Evolutionary conservation across 2,888 invertebrate species (phyloP), one percentile per base, ranked within the genome.

Genomic region (Cerastoderma edule): DNA sequence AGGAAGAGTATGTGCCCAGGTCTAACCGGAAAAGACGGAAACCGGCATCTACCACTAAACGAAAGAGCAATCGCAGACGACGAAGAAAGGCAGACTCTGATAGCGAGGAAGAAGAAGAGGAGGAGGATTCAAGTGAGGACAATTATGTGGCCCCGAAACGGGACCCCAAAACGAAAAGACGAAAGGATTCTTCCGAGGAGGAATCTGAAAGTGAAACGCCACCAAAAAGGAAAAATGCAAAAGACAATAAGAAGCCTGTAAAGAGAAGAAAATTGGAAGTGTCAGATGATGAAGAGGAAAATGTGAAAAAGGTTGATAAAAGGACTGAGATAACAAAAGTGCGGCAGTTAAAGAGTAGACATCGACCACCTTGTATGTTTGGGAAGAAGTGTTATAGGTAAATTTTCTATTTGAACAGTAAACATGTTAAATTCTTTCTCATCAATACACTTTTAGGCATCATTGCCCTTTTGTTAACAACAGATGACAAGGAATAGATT

Each of bases 321-420:
- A 44, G 76, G 57, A 69, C 78, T n/a, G 76, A 80, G 57, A 53
- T 76, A 10, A 76, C 75, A 67, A 72, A 66, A 78, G 77, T 81
- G 28, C 48, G 76, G 30, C 75, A 72, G 56, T 27, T 82, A 30
- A 76, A 79, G 44, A 78, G 77, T 60, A 84, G 84, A 75, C 83
- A 82, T 44, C 81, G 86, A 57, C 81, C 77, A 56, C 80, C 80
- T 16, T 86, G 86, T 73, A 81, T 80, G 84, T 90, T 87, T 84
- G 90, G 90, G 16, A 88, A 88, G 67, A 89, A 90, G 72, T 90
- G 90, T 70, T 90, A 90, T 73, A 89, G 90, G 90, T 90, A 69
- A 71, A 33, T 67, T n/a, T n/a, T n/a, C n/a, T n/a, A n/a, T n/a
- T n/a, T n/a, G n/a, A n/a, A n/a, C n/a, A n/a, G n/a, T n/a, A n/a